Evolutionary conservation across 2,113 vertebrate species (phyloP).

Genomic region (Campylomormyrus tamandua): DNA sequence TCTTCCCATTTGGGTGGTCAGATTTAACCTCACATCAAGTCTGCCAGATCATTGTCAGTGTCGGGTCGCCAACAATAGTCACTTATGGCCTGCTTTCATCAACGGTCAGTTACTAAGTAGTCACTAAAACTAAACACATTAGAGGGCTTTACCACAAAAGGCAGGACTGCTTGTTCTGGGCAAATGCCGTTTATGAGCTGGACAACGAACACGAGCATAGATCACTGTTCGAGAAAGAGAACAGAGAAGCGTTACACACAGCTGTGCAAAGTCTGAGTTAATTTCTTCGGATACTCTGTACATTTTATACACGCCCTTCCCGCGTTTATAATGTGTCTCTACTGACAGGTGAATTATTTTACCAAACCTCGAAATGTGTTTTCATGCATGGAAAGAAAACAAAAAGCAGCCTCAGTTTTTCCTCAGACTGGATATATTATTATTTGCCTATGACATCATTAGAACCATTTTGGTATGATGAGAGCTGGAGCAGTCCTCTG

Average conservation of each 20-base stretch:
- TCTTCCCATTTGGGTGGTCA: background rate
- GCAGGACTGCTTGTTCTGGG: background rate
- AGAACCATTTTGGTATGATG: constrained; percentile 24
- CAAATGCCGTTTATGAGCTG: background rate
- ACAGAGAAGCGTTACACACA: background rate
- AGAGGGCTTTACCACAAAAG: background rate
- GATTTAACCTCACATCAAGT: background rate
- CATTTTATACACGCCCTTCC: background rate
- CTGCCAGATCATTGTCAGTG: background rate
- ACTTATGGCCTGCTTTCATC: background rate
- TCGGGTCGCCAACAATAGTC: background rate
- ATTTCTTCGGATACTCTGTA: background rate
- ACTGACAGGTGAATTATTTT: constrained; percentile 27
- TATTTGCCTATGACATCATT: constrained; percentile 31
- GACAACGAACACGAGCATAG: background rate
- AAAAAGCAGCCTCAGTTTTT: constrained; percentile 16
- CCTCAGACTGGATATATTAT: constrained; percentile 21
- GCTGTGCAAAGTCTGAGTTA: background rate
- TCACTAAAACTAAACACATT: background rate
- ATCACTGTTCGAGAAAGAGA: background rate
- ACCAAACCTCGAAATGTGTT: constrained; percentile 25
- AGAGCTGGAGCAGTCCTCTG: constrained; percentile 26
- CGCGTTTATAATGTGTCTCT: background rate
- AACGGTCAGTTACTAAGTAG: background rate
- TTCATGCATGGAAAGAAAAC: constrained; percentile 28